Base-by-base conservation (phyloP, 2,888 invertebrate species). In the Spatulosminthurus flaviceps region DNA sequence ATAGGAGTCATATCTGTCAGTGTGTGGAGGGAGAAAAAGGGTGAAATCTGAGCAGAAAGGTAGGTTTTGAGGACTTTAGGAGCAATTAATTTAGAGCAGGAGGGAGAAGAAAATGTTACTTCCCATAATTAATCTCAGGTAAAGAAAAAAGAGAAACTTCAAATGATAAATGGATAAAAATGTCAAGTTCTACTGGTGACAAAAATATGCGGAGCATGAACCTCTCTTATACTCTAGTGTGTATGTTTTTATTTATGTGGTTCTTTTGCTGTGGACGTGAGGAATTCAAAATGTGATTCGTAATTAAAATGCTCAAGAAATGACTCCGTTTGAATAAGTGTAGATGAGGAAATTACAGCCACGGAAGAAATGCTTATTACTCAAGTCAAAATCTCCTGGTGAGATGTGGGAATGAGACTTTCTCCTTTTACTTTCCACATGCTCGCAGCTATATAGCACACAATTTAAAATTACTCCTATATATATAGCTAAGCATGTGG, bases 281-380 rank as follows among this genome's bases (percentile, higher is more conserved):
- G 19, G 64, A 26, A 11, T 22, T 24, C 21, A n/a, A n/a, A n/a
- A n/a, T n/a, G 71, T 34, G 71, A 22, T 41, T n/a, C 7, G 72
- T 72, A 72, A 72, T 72, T 72, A 72, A 72, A 72, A 72, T 72
- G 19, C 71, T 41, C 1, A 19, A 28, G 69, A n/a, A 29, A 29
- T 69, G 41, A 70, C 41, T 16, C 21, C 19, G 16, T 13, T 29
- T 41, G 41, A n/a, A 26, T 28, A 41, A 70, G 70, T 70, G 71
- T 71, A 71, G 41, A 71, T 42, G 72, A 72, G 72, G 72, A 72
- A 72, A 72, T 72, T 43, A 72, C 22, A 26, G 51, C 26, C 26
- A 51, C 21, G 34, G 2, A 71, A 42, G 24, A 71, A 71, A 29
- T 71, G 71, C 34, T 29, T 69, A 19, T 64, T 64, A 64, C 64